Percentiles rank a stretch among this genome's conserved stretches.
phyloP scores from a whole-genome alignment of 2,797 vertebrate species.

The Oryzias dopingdopingensis region DNA sequence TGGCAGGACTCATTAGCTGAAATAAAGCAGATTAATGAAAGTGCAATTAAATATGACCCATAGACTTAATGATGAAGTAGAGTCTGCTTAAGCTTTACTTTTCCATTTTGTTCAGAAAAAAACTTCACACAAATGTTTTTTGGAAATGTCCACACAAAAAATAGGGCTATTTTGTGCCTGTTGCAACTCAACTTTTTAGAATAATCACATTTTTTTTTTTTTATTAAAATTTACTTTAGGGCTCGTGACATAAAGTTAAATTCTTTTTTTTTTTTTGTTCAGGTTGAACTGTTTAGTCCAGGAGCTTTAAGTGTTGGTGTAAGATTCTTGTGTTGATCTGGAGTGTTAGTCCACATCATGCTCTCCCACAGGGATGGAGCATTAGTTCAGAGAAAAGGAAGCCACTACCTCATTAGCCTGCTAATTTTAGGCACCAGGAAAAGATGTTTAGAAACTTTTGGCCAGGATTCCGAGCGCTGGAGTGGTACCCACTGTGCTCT shows the following conservation, averaged over 20 bases:
- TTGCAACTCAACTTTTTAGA: neutral
- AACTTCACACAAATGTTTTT: conserved; percentile 59
- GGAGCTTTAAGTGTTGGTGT: conserved; percentile 57
- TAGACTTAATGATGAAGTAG: conserved; percentile 71
- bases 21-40: conserved; percentile 84
- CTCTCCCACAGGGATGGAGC: conserved; percentile 66
- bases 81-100: conserved; percentile 69
- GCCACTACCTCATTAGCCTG: conserved; percentile 79
- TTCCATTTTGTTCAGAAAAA: conserved; percentile 54
- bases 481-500: conserved; percentile 71
- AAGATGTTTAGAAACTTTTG: conserved; percentile 80
- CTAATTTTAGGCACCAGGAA: conserved; percentile 85
- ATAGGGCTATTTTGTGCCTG: conserved; percentile 29
- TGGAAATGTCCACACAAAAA: conserved; percentile 42
- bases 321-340: conserved; percentile 71
- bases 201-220: too few relatives aligned
- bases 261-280: conserved; percentile 15
- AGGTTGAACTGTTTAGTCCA: conserved; percentile 43
- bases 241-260: conserved; percentile 11
- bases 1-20: conserved; percentile 80
- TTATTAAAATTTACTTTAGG: conserved; percentile 1
- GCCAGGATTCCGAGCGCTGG: conserved; percentile 70
- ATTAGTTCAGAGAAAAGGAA: conserved; percentile 81
- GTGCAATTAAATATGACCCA: conserved; percentile 81
- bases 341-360: conserved; percentile 76